Base-by-base conservation (phyloP, 2,797 vertebrate genomes). In the Danio jaintianensis region DNA sequence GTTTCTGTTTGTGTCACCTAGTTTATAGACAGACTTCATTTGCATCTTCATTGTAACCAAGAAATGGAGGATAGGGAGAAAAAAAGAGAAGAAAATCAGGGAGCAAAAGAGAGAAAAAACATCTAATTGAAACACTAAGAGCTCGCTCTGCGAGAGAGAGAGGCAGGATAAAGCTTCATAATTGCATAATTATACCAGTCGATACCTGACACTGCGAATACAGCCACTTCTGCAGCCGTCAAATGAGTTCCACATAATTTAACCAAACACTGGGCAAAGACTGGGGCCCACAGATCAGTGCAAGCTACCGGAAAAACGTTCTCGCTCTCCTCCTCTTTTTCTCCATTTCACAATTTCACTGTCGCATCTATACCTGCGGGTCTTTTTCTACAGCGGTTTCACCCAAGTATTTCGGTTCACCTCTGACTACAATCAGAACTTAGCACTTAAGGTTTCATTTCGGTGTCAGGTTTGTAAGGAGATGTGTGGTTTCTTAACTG, bases 161-260 rank as follows among this genome's bases (percentile, higher is more conserved):
- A 74, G 80, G 82, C 88, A 90, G 92, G 90, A 94, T 93, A 94
- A 94, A 94, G 92, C 86, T 86, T 90, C 89, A 92, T 93, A 94
- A 94, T 94, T 93, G 91, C 92, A 93, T 93, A 94, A 93, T 94
- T 93, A 93, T 85, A 93, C 89, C 92, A 93, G 91, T 88, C 91
- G 90, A 93, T 94, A 93, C 91, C 91, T 91, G 92, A 92, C 93
- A 92, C 89, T 87, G 89, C 91, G 90, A 93, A 93, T 91, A 81
- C 85, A 80, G 85, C 80, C 85, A 85, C 83, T 83, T 85, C 86
- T 87, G 90, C 90, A 92, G 91, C 90, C 89, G 89, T 92, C 92
- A 94, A 92, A 93, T 91, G 92, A 93, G 88, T 93, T 93, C 93
- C 91, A 94, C 91, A 90, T 92, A 90, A 93, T 94, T 93, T 93